These are phyloP conservation scores for Formicarius rufipectus DNA, from an alignment of 2,113 vertebrate genomes.

Conservation along the genomic window DNA sequence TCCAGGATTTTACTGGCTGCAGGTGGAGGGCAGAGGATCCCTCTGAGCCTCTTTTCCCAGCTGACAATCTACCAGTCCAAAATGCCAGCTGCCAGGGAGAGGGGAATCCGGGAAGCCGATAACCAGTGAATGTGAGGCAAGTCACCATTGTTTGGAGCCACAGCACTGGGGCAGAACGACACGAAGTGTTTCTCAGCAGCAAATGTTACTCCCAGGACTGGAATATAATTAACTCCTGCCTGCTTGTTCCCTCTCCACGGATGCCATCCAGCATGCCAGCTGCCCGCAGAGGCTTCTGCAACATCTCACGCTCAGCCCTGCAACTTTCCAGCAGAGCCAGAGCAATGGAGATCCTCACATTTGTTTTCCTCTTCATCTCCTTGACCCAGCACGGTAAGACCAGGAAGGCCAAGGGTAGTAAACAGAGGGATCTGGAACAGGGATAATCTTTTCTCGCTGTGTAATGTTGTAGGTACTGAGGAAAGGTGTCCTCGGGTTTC, in stretches of 20 bases:
- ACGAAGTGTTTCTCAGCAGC: background rate
- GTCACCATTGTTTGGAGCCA: background rate
- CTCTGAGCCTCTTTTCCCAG: background rate
- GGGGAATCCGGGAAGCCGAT: background rate
- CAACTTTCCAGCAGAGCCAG: background rate
- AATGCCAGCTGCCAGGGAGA: background rate
- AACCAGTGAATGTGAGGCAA: background rate
- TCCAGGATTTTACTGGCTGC: background rate
- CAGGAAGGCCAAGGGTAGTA: background rate
- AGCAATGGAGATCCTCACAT: conserved; percentile 24
- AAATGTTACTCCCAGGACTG: background rate
- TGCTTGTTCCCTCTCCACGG: background rate
- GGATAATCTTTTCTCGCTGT: background rate
- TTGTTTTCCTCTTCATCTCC: background rate
- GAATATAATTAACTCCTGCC: conserved; percentile 32
- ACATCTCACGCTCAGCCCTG: background rate
- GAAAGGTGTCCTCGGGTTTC: background rate
- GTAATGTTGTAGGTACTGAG: background rate
- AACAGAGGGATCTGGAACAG: background rate
- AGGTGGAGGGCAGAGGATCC: background rate
- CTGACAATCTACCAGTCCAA: background rate
- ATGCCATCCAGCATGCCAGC: background rate
- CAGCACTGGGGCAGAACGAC: conserved; percentile 34
- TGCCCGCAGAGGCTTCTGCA: background rate
- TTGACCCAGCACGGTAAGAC: conserved; percentile 27